Evolutionary conservation across 1,140 invertebrate species (phyloP), one percentile per base, ranked within the genome.

Genomic region (Linepithema humile): DNA sequence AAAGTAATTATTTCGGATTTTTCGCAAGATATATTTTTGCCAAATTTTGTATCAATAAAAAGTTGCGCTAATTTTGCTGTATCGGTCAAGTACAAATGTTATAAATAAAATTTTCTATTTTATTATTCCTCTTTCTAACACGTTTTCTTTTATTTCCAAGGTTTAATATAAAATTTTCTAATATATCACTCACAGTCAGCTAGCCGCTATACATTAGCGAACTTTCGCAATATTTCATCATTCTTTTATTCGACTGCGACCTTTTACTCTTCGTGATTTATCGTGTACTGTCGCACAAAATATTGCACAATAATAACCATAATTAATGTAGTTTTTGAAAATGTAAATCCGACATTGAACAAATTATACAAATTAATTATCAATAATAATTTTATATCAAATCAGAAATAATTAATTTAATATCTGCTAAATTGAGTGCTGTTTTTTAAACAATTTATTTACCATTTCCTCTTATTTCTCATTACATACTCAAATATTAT

Each of bases 211-310:
- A 74, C 50, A 75, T 75, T 60, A 62, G 29, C 26, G n/a, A 75
- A 75, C 73, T 75, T 62, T 75, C 20, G n/a, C 35, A 62, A 75
- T 62, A 32, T 75, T 74, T 74, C 73, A 75, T 75, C 26, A 62
- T 62, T 62, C 12, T 75, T 48, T 75, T 38, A 74, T 60, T 60
- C 57, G 40, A 45, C 15, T 48, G 40, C n/a, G 38, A 35, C 29
- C 26, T 69, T 65, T 40, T 48, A 67, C 48, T 29, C 15, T 43
- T 77, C 57, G 10, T 69, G 23, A 80, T 80, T 80, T 80, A 75
- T 80, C n/a, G 50, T 5, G 9, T n/a, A 48, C 26, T 26, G 50
- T 60, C 23, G 29, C 17, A 17, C 38, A 10, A 40, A n/a, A 60
- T 60, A 38, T 43, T 26, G 10, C 29, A 50, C 64, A 77, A 75